phyloP scores from a whole-genome alignment of 2,888 invertebrate genomes.

The Lysandra coridon region DNA sequence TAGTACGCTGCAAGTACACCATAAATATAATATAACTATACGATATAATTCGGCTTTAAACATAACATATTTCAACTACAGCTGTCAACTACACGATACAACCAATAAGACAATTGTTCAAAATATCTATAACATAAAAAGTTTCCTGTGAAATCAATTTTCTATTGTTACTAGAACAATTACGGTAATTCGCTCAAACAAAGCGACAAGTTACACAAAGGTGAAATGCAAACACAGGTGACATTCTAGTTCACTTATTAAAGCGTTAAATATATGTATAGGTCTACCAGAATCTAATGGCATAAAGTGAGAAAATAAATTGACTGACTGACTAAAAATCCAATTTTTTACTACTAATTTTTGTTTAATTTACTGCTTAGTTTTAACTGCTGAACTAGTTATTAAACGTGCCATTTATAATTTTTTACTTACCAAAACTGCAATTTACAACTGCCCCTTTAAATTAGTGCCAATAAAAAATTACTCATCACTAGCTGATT shows the following conservation, averaged over 20 bases:
- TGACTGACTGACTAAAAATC: too few species aligned
- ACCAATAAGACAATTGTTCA: conserved; percentile 15
- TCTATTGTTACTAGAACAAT: conserved; percentile 21
- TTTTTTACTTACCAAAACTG: too few species aligned
- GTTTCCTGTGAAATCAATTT: conserved; percentile 26
- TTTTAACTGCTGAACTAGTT: too few species aligned
- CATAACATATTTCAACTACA: not conserved
- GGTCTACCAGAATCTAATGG: too few species aligned
- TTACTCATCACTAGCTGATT: too few species aligned
- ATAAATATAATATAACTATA: not conserved
- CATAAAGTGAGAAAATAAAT: too few species aligned
- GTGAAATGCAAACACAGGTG: conserved; percentile 29
- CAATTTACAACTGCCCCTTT: too few species aligned
- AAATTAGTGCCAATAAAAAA: too few species aligned
- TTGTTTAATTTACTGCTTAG: too few species aligned
- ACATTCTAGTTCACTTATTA: not conserved
- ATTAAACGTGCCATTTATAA: too few species aligned
- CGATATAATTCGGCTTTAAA: not conserved
- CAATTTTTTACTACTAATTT: too few species aligned
- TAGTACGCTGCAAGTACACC: not conserved
- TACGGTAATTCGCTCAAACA: conserved; percentile 13
- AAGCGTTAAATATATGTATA: conserved; percentile 19
- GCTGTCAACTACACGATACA: not conserved
- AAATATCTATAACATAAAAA: not conserved
- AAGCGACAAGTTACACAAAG: conserved; percentile 24